Evolutionary conservation across 2,113 vertebrate genomes (phyloP).

Genomic region (Psettodes erumei): DNA sequence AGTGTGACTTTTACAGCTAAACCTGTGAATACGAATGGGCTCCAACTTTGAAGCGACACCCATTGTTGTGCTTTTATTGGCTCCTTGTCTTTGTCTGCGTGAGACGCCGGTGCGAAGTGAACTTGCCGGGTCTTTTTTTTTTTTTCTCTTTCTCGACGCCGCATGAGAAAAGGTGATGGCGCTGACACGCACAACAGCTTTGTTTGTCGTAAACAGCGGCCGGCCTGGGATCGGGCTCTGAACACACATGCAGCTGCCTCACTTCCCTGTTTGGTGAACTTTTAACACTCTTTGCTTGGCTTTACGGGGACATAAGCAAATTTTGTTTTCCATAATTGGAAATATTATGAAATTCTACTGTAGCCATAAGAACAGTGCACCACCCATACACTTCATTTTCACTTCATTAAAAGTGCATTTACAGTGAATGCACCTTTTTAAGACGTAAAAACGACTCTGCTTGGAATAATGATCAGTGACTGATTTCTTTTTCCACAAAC

Average conservation of each 20-base stretch:
- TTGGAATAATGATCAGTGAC: not conserved
- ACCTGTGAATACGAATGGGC: conserved; percentile 46
- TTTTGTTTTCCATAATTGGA: not conserved
- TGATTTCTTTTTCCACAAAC: not conserved
- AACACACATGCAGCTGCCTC: not conserved
- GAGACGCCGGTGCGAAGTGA: conserved; percentile 69
- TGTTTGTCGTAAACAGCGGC: conserved; percentile 47
- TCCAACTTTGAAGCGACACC: conserved; percentile 41
- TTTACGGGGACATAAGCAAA: conserved; percentile 12
- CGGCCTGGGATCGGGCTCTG: not conserved
- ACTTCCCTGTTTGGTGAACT: conserved; percentile 12
- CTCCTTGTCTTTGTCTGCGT: conserved; percentile 53
- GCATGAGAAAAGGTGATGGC: conserved; percentile 72
- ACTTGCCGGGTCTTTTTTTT: no score
- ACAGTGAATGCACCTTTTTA: not conserved
- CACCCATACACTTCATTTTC: not conserved
- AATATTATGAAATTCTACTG: not conserved
- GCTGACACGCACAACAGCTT: conserved; percentile 33
- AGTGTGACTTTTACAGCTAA: conserved; percentile 9
- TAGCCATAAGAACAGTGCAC: not conserved
- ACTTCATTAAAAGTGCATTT: not conserved
- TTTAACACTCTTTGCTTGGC: no score
- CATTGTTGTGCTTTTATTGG: conserved; percentile 67
- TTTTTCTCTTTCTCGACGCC: conserved; percentile 58
- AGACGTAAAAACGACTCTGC: not conserved